A percentile compares a stretch with the other conserved stretches of the same genome.
These are phyloP conservation scores for Drosophila anomalata DNA, from an alignment of 2,888 invertebrate genomes.

Conservation along the genomic window DNA sequence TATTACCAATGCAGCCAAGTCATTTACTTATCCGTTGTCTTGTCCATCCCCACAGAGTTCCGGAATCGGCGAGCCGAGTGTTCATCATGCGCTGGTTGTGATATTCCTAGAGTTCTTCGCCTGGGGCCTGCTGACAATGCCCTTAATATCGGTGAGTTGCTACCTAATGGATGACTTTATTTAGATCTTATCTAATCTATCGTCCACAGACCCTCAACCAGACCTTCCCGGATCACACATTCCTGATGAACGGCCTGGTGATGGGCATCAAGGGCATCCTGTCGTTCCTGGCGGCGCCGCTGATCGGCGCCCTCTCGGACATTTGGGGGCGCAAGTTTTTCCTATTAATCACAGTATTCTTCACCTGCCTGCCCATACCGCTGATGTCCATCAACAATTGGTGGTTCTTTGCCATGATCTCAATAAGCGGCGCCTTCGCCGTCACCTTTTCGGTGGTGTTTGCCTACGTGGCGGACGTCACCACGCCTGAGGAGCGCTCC, in stretches of 20 bases:
- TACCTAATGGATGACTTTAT: slow-evolving; percentile 32
- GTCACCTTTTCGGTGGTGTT: slow-evolving; percentile 99
- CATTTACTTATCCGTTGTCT: slow-evolving; percentile 1
- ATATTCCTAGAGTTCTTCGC: slow-evolving; percentile 99
- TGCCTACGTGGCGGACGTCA: slow-evolving; percentile 99
- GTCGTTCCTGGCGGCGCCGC: slow-evolving; percentile 98
- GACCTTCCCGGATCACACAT: slow-evolving; percentile 99
- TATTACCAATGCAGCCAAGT: slow-evolving; percentile 13
- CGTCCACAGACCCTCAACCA: slow-evolving; percentile 91
- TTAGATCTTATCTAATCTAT: neutral
- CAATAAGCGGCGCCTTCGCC: slow-evolving; percentile 99
- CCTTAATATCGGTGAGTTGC: slow-evolving; percentile 89
- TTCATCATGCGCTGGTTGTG: slow-evolving; percentile 99
- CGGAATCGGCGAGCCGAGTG: slow-evolving; percentile 96
- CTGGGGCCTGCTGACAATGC: slow-evolving; percentile 99
- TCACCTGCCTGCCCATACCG: slow-evolving; percentile 99
- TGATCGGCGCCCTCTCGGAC: slow-evolving; percentile 98
- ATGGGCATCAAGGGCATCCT: slow-evolving; percentile 99
- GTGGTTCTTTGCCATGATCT: slow-evolving; percentile 99
- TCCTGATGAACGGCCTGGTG: slow-evolving; percentile 98
- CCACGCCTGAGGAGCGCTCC: slow-evolving; percentile 97
- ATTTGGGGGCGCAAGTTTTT: slow-evolving; percentile 99
- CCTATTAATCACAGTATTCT: slow-evolving; percentile 98
- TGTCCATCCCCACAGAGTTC: slow-evolving; percentile 87
- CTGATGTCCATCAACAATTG: slow-evolving; percentile 99